A percentile compares a stretch with the other conserved stretches of the same genome.
Evolutionary conservation across 2,797 vertebrate species (phyloP).

Genomic region (Sebastes umbrosus): DNA sequence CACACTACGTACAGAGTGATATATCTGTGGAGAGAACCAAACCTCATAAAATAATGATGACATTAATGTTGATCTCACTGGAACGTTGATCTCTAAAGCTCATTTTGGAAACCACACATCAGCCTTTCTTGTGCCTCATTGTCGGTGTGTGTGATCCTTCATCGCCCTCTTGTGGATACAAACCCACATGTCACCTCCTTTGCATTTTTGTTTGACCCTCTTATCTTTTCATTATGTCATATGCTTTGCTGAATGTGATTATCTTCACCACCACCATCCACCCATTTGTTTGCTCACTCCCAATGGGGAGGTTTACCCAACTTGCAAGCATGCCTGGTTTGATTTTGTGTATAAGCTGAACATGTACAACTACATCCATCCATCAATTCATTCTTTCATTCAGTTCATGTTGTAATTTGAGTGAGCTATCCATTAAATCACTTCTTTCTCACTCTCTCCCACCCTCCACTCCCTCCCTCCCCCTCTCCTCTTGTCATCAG

Average conservation of each 20-base stretch:
- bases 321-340: conserved; percentile 44
- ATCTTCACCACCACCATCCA: conserved; percentile 41
- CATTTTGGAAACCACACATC: not conserved
- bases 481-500: conserved; percentile 74
- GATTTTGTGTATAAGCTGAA: conserved; percentile 3
- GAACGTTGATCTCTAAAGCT: not conserved
- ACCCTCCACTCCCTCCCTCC: conserved; percentile 19
- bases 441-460: conserved; percentile 44
- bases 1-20: not conserved
- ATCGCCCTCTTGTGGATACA: conserved; percentile 65
- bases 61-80: not conserved
- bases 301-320: conserved; percentile 33
- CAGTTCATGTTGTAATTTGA: conserved; percentile 52
- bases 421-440: conserved; percentile 66
- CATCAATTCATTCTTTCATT: conserved; percentile 11
- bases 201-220: conserved; percentile 28
- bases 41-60: not conserved
- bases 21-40: not conserved
- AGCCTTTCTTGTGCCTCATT: not conserved
- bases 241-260: conserved; percentile 48
- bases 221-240: conserved; percentile 6
- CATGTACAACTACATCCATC: not conserved
- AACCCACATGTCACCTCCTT: conserved; percentile 15
- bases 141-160: conserved; percentile 8
- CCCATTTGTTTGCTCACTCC: not conserved